phyloP scores from a whole-genome alignment of 37 sponge, comb jelly and placozoan genomes.

The Diacarnus erythraeanus region DNA sequence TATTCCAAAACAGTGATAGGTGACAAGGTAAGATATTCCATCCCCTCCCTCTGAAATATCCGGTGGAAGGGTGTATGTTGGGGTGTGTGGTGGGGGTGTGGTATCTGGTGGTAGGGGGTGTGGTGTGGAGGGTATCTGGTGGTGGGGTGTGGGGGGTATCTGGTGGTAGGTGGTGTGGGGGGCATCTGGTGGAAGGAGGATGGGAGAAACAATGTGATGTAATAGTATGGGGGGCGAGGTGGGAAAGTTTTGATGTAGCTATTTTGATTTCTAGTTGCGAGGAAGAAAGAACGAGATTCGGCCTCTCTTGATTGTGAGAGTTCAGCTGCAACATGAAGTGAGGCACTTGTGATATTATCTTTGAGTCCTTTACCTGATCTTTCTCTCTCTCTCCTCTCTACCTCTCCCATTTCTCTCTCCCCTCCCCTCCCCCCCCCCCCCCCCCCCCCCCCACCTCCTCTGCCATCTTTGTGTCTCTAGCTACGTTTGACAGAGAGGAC shows the following conservation, averaged over 20 bases:
- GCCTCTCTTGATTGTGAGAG: conserved; percentile 31
- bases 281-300: conserved; percentile 36
- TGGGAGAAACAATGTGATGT: too few relatives aligned
- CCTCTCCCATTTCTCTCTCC: not conserved
- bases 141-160: too few relatives aligned
- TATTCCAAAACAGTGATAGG: conserved; percentile 29
- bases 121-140: too few relatives aligned
- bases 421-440: conserved; percentile 9
- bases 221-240: too few relatives aligned
- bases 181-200: too few relatives aligned
- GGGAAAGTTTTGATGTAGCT: not conserved
- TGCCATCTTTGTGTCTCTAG: conserved; percentile 23
- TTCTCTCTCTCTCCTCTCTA: not conserved
- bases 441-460: not conserved
- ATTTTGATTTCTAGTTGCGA: conserved; percentile 24
- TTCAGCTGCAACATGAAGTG: conserved; percentile 72
- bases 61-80: too few relatives aligned
- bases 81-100: too few relatives aligned
- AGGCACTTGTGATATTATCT: not conserved
- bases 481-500: conserved; percentile 35
- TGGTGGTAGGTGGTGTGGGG: too few relatives aligned
- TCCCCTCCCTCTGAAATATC: too few relatives aligned
- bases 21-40: conserved; percentile 5
- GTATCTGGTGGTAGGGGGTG: too few relatives aligned
- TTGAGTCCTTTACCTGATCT: not conserved